These are phyloP conservation scores for Tapirus indicus DNA, from an alignment of 2,797 vertebrate species.

Conservation along the genomic window DNA sequence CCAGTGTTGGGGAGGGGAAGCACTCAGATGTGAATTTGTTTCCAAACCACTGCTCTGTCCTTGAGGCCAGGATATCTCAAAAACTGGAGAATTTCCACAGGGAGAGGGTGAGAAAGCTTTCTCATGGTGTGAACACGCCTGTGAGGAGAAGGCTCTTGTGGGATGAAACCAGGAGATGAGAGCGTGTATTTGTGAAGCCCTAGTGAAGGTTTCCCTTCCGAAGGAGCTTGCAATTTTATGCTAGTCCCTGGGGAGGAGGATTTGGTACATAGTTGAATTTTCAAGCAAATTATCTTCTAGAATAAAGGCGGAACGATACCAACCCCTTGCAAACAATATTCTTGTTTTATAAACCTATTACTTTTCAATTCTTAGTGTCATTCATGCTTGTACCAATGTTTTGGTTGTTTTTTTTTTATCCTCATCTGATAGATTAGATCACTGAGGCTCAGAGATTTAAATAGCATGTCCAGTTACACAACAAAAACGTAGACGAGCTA, in stretches of 20 bases:
- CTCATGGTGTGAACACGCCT: background rate
- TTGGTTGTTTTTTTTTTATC: background rate
- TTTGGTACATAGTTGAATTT: background rate
- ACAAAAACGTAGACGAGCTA: background rate
- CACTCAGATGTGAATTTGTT: background rate
- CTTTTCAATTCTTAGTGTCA: background rate
- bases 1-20: background rate
- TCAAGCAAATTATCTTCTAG: constrained; percentile 21
- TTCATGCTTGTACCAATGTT: background rate
- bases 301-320: background rate
- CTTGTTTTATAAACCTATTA: constrained; percentile 9
- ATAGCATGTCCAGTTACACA: background rate
- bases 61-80: background rate
- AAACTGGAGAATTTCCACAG: background rate
- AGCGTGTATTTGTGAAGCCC: background rate
- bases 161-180: background rate
- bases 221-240: constrained; percentile 37
- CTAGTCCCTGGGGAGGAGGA: background rate
- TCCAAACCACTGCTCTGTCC: constrained; percentile 7
- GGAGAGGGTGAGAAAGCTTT: background rate
- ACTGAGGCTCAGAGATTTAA: background rate
- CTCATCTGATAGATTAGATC: constrained; percentile 28
- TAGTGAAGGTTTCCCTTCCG: background rate
- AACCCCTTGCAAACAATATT: background rate
- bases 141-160: background rate